These are phyloP conservation scores for Hylaeus volcanicus DNA, from an alignment of 1,140 invertebrate species.

Conservation along the genomic window DNA sequence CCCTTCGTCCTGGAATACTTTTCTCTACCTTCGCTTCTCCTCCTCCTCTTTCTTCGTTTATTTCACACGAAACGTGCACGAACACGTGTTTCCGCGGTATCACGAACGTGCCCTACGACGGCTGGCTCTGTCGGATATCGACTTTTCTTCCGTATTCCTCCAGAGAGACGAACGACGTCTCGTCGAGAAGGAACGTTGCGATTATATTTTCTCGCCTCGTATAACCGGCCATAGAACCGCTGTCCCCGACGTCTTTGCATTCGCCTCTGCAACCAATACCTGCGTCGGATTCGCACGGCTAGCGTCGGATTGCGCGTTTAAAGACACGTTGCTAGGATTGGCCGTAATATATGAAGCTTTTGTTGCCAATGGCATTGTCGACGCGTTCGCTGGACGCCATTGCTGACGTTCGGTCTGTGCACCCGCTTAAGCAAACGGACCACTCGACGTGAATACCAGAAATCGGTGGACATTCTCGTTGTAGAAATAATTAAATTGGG, in stretches of 20 bases:
- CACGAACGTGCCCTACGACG: slow-evolving; percentile 29
- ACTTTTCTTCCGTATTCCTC: slow-evolving; percentile 48
- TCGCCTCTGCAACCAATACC: not conserved
- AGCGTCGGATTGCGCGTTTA: not conserved
- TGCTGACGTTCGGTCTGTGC: no score
- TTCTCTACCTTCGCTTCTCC: no score
- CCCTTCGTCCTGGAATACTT: no score
- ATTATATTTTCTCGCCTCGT: slow-evolving; percentile 66
- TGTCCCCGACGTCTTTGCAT: slow-evolving; percentile 31
- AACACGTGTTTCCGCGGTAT: slow-evolving; percentile 31
- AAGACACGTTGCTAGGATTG: no score
- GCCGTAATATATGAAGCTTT: no score
- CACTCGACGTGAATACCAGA: no score
- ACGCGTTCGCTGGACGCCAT: no score
- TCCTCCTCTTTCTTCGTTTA: slow-evolving; percentile 14
- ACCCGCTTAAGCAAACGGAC: no score
- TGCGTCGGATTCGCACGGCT: not conserved
- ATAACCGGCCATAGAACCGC: slow-evolving; percentile 42
- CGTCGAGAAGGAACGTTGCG: slow-evolving; percentile 52
- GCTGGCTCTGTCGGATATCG: slow-evolving; percentile 52
- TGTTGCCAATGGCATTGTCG: no score
- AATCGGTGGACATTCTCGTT: no score
- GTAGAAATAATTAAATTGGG: no score
- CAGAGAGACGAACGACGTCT: slow-evolving; percentile 52
- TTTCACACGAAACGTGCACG: slow-evolving; percentile 20